Evolutionary conservation across 2,797 vertebrate genomes (phyloP).

Genomic region (Ctenopoma multispine): DNA sequence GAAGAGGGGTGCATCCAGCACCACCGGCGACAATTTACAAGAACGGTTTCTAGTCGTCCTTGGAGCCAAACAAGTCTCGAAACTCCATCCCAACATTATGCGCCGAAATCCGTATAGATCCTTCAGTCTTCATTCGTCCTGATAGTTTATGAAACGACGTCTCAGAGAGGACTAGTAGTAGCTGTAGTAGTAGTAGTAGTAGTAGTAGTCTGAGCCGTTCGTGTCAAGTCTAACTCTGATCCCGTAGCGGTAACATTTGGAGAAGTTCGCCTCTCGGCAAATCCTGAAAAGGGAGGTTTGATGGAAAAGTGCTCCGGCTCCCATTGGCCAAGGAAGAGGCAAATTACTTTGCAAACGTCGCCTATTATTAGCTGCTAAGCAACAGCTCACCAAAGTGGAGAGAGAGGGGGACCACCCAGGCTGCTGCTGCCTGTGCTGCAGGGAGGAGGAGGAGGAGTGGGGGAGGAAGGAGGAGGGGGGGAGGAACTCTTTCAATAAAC

Average conservation of each 20-base stretch:
- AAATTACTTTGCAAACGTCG: slow-evolving; percentile 95
- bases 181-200: slow-evolving; percentile 55
- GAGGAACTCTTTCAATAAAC: slow-evolving; percentile 86
- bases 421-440: slow-evolving; percentile 80
- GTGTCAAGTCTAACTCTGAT: slow-evolving; percentile 84
- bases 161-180: slow-evolving; percentile 70
- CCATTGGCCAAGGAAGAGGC: slow-evolving; percentile 94
- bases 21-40: slow-evolving; percentile 71
- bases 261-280: slow-evolving; percentile 85
- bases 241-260: slow-evolving; percentile 88
- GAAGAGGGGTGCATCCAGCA: slow-evolving; percentile 81
- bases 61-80: slow-evolving; percentile 86
- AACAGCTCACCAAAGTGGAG: slow-evolving; percentile 93
- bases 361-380: slow-evolving; percentile 97
- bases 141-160: slow-evolving; percentile 75
- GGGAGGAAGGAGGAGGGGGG: slow-evolving; percentile 51
- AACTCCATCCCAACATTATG: slow-evolving; percentile 92
- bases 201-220: slow-evolving; percentile 73
- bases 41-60: slow-evolving; percentile 81
- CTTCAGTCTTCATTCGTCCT: slow-evolving; percentile 88
- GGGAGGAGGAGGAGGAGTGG: slow-evolving; percentile 38
- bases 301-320: slow-evolving; percentile 90
- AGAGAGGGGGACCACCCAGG: slow-evolving; percentile 91
- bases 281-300: slow-evolving; percentile 90
- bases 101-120: slow-evolving; percentile 87